Conservation (phyloP, 1,140 invertebrate species). For the Cephus cinctus region DNA sequence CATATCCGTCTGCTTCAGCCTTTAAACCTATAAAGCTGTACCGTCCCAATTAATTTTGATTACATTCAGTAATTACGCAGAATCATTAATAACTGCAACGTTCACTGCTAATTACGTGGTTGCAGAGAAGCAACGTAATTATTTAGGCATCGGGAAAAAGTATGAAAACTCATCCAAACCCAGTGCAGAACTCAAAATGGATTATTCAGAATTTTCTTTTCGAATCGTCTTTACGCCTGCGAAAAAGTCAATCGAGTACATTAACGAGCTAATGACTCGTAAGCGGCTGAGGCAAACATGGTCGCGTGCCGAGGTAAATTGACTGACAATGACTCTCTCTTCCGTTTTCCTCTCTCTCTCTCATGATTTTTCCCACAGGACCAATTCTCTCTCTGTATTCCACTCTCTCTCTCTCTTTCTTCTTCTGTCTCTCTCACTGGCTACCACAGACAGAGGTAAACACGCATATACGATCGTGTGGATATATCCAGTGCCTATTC, state of each 20-base stretch:
- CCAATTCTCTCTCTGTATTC: too few relatives aligned
- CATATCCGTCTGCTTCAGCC: slow-evolving; percentile 20
- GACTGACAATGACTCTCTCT: too few relatives aligned
- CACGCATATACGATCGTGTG: too few relatives aligned
- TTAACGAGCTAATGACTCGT: slow-evolving; percentile 35
- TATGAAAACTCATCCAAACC: too few relatives aligned
- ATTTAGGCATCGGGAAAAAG: too few relatives aligned
- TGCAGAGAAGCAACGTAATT: too few relatives aligned
- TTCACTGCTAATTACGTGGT: too few relatives aligned
- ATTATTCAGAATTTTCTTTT: background rate
- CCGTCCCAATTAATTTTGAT: slow-evolving; percentile 35
- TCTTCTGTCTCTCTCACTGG: too few relatives aligned
- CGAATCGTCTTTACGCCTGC: background rate
- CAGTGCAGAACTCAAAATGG: too few relatives aligned
- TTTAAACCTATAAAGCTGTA: slow-evolving; percentile 13
- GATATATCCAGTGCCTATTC: slow-evolving; percentile 5
- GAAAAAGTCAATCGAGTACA: slow-evolving; percentile 24
- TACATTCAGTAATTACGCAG: slow-evolving; percentile 26
- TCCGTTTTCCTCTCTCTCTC: too few relatives aligned
- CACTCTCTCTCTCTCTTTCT: too few relatives aligned
- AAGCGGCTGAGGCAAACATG: slow-evolving; percentile 30
- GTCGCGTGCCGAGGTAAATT: slow-evolving; percentile 27
- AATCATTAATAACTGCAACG: slow-evolving; percentile 29
- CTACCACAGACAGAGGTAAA: too few relatives aligned
- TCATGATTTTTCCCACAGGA: slow-evolving; percentile 23